Evolutionary conservation across 2,113 vertebrate genomes (phyloP).

Genomic region (Pogona vitticeps): DNA sequence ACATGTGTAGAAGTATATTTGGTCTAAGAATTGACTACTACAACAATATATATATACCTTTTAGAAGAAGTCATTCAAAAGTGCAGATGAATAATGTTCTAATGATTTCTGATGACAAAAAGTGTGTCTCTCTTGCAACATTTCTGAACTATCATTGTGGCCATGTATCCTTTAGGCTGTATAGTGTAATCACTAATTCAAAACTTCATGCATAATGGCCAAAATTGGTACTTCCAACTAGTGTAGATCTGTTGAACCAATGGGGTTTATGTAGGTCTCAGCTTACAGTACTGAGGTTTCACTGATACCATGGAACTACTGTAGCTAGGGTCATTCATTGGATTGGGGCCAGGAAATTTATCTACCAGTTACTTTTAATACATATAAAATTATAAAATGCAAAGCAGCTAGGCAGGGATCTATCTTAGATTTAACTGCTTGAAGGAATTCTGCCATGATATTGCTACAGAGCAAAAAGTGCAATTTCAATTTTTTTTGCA

Average conservation of each 20-base stretch:
- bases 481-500: not conserved
- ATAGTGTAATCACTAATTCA: not conserved
- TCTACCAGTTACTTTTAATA: not conserved
- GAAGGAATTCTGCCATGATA: not conserved
- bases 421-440: not conserved
- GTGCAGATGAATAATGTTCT: not conserved
- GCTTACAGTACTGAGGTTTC: no score
- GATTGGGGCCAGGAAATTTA: no score
- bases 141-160: not conserved
- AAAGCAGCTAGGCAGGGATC: not conserved
- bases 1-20: not conserved
- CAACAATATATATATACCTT: conserved; percentile 3
- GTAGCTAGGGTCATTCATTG: no score
- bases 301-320: no score
- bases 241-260: no score
- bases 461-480: not conserved
- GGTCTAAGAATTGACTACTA: not conserved
- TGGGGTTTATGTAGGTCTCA: no score
- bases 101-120: not conserved
- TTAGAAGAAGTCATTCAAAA: not conserved
- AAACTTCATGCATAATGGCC: not conserved
- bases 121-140: not conserved
- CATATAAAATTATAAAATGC: not conserved
- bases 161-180: not conserved
- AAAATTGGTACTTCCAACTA: no score